phyloP scores from a whole-genome alignment of 1,140 invertebrate species.

The Sycophaga agraensis region DNA sequence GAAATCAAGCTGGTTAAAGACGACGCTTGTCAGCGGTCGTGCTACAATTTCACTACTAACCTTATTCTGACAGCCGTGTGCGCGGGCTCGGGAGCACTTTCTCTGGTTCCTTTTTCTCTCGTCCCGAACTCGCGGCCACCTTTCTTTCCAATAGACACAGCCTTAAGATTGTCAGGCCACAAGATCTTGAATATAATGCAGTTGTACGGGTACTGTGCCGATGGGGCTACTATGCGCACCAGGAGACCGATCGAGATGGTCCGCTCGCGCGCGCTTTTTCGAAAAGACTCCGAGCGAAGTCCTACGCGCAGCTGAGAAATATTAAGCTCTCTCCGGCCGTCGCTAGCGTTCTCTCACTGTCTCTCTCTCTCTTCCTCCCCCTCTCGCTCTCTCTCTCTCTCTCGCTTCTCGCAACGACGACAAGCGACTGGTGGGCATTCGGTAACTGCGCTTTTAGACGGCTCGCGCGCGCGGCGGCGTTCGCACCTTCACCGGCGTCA shows the following conservation, averaged over 20 bases:
- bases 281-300: constrained; percentile 7
- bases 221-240: background rate
- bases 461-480: too few species aligned
- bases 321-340: background rate
- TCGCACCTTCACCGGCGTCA: too few species aligned
- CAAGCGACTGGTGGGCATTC: too few species aligned
- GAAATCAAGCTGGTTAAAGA: background rate
- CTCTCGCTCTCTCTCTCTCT: too few species aligned
- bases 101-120: constrained; percentile 27
- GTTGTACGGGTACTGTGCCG: background rate
- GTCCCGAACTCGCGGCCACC: too few species aligned
- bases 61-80: constrained; percentile 36
- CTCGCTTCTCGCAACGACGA: too few species aligned
- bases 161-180: too few species aligned
- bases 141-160: too few species aligned
- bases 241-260: background rate
- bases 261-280: constrained; percentile 25
- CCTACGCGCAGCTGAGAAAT: background rate
- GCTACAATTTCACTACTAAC: constrained; percentile 47
- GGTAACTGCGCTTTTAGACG: too few species aligned
- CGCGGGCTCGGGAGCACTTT: constrained; percentile 30
- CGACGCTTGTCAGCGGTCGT: background rate
- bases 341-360: background rate
- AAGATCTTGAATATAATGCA: too few species aligned
- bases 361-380: background rate